Percentiles rank a stretch among this genome's conserved stretches.
Evolutionary conservation across 2,797 vertebrate species (phyloP).

Genomic region (Gymnothorax reevesii): DNA sequence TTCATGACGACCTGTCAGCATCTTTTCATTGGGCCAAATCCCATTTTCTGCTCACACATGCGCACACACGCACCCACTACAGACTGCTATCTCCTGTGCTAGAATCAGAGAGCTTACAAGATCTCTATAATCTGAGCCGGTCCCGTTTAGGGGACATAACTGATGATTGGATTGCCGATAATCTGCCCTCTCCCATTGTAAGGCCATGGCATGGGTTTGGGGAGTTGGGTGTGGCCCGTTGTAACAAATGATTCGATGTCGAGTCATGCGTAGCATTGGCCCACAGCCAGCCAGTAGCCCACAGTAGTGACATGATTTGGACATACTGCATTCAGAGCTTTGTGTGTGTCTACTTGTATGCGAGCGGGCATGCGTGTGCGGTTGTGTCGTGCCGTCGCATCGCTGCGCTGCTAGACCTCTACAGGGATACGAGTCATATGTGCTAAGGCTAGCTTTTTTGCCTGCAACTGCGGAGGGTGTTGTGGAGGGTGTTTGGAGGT

Average conservation of each 20-base stretch:
- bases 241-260: not conserved
- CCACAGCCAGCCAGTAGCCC: not conserved
- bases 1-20: not conserved
- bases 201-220: not conserved
- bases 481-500: not conserved
- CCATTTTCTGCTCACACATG: not conserved
- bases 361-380: not conserved
- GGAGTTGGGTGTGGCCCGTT: constrained; percentile 25
- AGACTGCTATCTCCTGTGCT: not conserved
- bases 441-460: not conserved
- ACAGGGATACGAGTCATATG: not conserved
- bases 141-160: constrained; percentile 23
- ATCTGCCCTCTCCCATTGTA: constrained; percentile 5
- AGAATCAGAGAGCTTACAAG: not conserved
- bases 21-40: not conserved
- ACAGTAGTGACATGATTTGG: not conserved
- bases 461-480: not conserved
- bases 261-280: not conserved
- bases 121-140: constrained; percentile 28
- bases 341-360: not conserved
- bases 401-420: not conserved
- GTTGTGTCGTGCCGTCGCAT: not conserved
- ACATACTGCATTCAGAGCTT: not conserved
- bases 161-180: constrained; percentile 36
- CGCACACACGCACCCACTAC: not conserved